Conservation (phyloP, 2,797 vertebrate species). For the Bradypodion pumilum region DNA sequence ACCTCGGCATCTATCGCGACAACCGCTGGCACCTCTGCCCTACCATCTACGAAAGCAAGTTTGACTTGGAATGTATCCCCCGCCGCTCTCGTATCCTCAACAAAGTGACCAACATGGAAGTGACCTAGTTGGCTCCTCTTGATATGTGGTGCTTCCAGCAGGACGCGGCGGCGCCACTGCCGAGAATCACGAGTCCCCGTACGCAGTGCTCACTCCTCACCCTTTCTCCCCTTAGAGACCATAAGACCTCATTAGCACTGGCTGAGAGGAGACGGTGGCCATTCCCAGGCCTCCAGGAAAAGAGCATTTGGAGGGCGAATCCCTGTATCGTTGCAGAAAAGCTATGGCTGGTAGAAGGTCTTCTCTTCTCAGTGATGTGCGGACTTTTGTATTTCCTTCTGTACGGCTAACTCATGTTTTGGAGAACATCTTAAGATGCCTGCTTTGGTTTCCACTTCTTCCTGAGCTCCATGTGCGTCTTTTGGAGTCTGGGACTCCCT, state of each 20-base stretch:
- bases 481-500: background rate
- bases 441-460: background rate
- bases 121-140: slow-evolving; percentile 71
- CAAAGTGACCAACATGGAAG: slow-evolving; percentile 85
- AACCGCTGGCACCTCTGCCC: slow-evolving; percentile 92
- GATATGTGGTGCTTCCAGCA: rapidly evolving
- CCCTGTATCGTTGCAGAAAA: background rate
- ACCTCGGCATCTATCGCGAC: slow-evolving; percentile 89
- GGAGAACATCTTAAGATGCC: background rate
- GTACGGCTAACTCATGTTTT: background rate
- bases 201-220: background rate
- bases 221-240: background rate
- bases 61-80: slow-evolving; percentile 86
- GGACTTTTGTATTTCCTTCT: background rate
- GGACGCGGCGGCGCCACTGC: too few species aligned
- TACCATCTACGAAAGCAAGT: slow-evolving; percentile 92
- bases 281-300: background rate
- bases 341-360: too few species aligned
- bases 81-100: slow-evolving; percentile 86
- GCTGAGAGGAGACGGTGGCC: background rate
- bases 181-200: background rate
- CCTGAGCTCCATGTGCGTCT: background rate
- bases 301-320: background rate
- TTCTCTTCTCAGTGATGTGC: background rate
- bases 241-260: too few species aligned